Evolutionary conservation across 2,888 invertebrate genomes (phyloP), one percentile per base, ranked within the genome.

Genomic region (Drosophila prostipennis): DNA sequence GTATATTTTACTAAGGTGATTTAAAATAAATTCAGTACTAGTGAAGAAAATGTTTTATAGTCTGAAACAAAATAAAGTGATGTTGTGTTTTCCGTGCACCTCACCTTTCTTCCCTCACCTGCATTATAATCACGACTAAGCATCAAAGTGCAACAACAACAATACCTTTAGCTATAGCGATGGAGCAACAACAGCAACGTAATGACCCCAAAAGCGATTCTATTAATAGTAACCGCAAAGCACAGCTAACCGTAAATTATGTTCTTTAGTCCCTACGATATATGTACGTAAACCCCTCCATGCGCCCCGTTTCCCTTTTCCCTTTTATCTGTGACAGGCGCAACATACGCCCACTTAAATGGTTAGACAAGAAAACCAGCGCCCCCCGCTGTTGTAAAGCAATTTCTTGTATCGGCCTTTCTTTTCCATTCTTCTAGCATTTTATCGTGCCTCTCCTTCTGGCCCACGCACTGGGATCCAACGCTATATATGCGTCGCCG

Each of bases 151-250:
- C 53, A 69, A 48, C 40, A 57, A 43, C 37, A 61, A 23, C 60
- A 43, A 43, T 43, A 43, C 13, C 13, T 43, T 1, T 43, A 23
- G 43, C 13, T 0, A 2, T 43, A n/a, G 43, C 13, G 0, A n/a
- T 1, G 4, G 3, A 48, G 26, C 68, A 64, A 57, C 78, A 61
- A 69, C 73, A 58, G 53, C 74, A 74, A 63, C 73, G 72, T 84
- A 81, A 84, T 82, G 82, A 87, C 85, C 82, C 79, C 60, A 80
- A 84, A 86, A 79, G 71, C 56, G 59, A 57, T 79, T 70, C 87
- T 85, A 82, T 75, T 81, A 79, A 81, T 82, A 81, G 70, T 48
- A 72, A 57, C 69, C 73, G 63, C 78, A 74, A 64, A 76, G 72
- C 71, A 65, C 53, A 71, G 79, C 55, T 71, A 67, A 48, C 86